Evolutionary conservation across 2,888 invertebrate genomes (phyloP).

Genomic region (Drosophila melanosoma): DNA sequence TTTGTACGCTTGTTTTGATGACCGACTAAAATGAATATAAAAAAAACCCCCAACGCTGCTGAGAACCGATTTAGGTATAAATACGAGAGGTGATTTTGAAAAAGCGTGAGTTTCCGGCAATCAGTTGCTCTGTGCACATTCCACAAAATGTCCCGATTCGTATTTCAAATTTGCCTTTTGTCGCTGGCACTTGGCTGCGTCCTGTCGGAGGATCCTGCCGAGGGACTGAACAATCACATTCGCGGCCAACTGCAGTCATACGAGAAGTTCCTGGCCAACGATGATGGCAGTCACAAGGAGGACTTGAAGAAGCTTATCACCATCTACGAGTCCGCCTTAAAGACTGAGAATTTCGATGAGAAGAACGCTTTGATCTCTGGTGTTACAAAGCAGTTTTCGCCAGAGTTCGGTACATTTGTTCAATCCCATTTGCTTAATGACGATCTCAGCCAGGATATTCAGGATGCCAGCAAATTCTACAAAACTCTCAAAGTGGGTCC

Average conservation of each 20-base stretch:
- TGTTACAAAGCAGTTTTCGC: conserved; percentile 57
- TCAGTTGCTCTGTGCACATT: conserved; percentile 42
- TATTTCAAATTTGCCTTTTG: conserved; percentile 57
- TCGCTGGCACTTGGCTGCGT: conserved; percentile 57
- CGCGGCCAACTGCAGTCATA: conserved; percentile 70
- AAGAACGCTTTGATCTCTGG: conserved; percentile 62
- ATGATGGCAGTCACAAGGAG: conserved; percentile 63
- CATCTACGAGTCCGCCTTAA: conserved; percentile 70
- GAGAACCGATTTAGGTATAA: conserved; percentile 66
- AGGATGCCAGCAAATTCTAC: conserved; percentile 66
- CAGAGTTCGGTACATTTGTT: conserved; percentile 68
- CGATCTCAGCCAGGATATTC: conserved; percentile 65
- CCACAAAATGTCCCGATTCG: conserved; percentile 63
- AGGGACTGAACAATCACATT: conserved; percentile 66
- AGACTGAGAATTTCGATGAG: conserved; percentile 58
- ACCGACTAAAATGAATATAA: conserved; percentile 38
- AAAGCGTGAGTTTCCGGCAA: conserved; percentile 53
- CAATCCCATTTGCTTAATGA: conserved; percentile 57
- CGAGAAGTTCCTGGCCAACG: conserved; percentile 54
- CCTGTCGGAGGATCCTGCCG: conserved; percentile 55
- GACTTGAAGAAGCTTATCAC: conserved; percentile 68
- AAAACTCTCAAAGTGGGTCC: conserved; percentile 30
- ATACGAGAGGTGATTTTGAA: conserved; percentile 53
- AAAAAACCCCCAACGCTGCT: conserved; percentile 43
- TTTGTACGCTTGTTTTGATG: conserved; percentile 56